Conservation (phyloP, 2,888 invertebrate species). For the Seira musarum region DNA sequence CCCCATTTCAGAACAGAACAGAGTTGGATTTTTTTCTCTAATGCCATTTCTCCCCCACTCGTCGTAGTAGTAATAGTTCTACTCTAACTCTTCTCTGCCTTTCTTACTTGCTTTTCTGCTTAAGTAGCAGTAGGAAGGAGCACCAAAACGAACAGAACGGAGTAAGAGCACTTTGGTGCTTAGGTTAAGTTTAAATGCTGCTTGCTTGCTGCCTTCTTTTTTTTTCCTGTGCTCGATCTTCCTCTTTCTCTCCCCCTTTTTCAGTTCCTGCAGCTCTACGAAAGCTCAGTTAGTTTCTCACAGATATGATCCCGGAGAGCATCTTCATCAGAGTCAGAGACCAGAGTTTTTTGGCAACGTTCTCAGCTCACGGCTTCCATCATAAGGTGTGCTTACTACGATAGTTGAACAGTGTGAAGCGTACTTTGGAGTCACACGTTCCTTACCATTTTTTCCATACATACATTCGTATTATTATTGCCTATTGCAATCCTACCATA, state of each 20-base stretch:
- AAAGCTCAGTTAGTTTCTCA: conserved; percentile 59
- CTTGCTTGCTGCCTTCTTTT: background rate
- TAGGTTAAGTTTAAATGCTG: no score
- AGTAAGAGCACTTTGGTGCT: no score
- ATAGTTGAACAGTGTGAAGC: no score
- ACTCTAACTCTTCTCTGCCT: background rate
- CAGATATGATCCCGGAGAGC: conserved; percentile 64
- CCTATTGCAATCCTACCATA: no score
- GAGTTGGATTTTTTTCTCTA: no score
- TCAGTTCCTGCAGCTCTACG: conserved; percentile 47
- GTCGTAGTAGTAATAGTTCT: no score
- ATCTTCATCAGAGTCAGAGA: conserved; percentile 51
- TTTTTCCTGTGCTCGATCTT: background rate
- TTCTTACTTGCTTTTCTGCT: background rate
- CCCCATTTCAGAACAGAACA: no score
- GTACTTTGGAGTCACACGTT: no score
- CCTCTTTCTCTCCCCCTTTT: conserved; percentile 28
- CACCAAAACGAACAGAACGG: no score
- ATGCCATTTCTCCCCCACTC: no score
- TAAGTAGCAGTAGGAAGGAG: background rate
- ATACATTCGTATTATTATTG: no score
- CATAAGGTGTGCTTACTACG: conserved; percentile 15
- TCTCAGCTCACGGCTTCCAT: conserved; percentile 41
- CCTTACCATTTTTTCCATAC: no score
- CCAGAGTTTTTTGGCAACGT: conserved; percentile 50